Conservation (phyloP, 2,888 invertebrate genomes). For the Dynastes hyllus region DNA sequence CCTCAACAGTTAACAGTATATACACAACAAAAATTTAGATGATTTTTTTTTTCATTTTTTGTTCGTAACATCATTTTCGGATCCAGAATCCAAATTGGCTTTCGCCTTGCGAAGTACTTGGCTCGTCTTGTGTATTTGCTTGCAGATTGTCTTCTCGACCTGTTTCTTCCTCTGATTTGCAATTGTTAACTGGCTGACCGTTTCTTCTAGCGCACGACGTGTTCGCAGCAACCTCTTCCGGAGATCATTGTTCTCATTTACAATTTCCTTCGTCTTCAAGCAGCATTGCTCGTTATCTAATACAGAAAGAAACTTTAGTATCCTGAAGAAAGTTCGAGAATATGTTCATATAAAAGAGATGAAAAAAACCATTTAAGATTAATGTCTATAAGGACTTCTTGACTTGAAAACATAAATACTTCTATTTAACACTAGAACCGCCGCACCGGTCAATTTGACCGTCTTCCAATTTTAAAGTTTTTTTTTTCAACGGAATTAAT, state of each 20-base stretch:
- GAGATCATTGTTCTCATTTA: conserved; percentile 80
- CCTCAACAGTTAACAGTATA: conserved; percentile 53
- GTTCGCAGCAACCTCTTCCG: conserved; percentile 82
- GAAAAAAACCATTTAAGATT: too few species aligned
- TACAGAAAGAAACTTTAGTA: conserved; percentile 39
- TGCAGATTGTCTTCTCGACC: conserved; percentile 88
- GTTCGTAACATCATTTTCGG: conserved; percentile 64
- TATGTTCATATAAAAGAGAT: too few species aligned
- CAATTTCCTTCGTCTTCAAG: conserved; percentile 63
- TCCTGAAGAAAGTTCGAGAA: too few species aligned
- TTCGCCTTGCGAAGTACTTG: conserved; percentile 84
- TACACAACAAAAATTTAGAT: conserved; percentile 63
- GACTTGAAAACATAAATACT: too few species aligned
- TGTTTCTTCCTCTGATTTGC: conserved; percentile 87
- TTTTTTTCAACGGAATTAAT: too few species aligned
- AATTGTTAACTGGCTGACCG: conserved; percentile 82
- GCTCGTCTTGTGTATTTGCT: conserved; percentile 86
- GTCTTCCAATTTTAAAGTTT: too few species aligned
- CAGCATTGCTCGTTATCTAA: conserved; percentile 65
- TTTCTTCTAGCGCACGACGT: conserved; percentile 84
- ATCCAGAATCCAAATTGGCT: conserved; percentile 79
- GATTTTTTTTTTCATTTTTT: conserved; percentile 58
- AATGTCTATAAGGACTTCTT: too few species aligned
- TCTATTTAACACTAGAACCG: too few species aligned
- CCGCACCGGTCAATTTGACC: too few species aligned